Conservation (phyloP, 53 echinoderm and acorn worm genomes). For the Henricia sp. region DNA sequence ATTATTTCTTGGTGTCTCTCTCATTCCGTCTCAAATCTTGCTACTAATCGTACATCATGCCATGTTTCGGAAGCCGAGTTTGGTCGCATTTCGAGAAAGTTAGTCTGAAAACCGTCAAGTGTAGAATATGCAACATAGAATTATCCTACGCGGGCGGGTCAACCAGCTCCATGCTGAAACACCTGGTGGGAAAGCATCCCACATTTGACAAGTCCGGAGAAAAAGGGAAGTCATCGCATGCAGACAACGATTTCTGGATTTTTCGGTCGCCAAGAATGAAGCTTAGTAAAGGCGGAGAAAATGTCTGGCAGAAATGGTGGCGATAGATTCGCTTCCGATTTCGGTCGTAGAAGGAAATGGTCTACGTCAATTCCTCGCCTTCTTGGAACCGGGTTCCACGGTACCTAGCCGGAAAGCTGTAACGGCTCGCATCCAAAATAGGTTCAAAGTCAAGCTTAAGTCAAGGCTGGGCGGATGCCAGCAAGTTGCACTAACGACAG, state of each 20-base stretch:
- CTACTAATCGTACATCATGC: not conserved
- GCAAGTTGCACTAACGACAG: constrained; percentile 30
- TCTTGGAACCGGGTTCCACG: constrained; percentile 22
- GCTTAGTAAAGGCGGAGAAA: not conserved
- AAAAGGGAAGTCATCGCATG: too few relatives aligned
- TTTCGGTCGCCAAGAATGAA: not conserved
- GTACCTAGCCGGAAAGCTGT: constrained; percentile 23
- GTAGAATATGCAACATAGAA: not conserved
- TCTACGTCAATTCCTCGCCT: constrained; percentile 26
- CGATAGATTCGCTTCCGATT: constrained; percentile 44
- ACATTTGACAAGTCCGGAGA: too few relatives aligned
- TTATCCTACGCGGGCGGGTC: not conserved
- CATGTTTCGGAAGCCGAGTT: not conserved
- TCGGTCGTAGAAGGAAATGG: constrained; percentile 44
- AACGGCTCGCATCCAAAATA: not conserved
- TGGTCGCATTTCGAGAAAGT: not conserved
- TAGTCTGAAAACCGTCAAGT: not conserved
- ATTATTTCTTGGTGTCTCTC: too few relatives aligned
- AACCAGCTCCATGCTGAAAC: too few relatives aligned
- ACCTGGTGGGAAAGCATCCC: too few relatives aligned
- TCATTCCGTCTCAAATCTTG: too few relatives aligned
- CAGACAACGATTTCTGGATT: too few relatives aligned
- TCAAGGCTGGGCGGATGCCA: not conserved
- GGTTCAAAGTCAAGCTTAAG: not conserved
- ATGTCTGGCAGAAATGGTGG: constrained; percentile 47